Base-by-base conservation (phyloP, 2,888 invertebrate species). In the Nomada goodeniana region DNA sequence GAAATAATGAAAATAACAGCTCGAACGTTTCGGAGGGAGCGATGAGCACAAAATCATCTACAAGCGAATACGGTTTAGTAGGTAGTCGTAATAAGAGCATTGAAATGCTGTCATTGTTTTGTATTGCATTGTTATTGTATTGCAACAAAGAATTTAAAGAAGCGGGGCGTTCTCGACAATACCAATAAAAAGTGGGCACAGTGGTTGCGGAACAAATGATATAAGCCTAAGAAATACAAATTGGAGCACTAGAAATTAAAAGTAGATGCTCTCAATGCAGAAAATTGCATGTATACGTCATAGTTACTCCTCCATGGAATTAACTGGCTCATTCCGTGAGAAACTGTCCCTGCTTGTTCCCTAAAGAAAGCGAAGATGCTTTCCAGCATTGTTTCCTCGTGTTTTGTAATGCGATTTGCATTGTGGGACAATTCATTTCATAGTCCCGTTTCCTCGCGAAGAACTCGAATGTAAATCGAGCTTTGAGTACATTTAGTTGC, bases 311-410 rank as follows among this genome's bases (percentile, higher is more conserved):
- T 71, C 29, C 59, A 15, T 50, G 20, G 57, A 53, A 52, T 52
- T 11, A 74, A 65, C 59, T 47, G 44, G 65, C 52, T 47, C 55
- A 50, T 63, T 63, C 57, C 81, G 81, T 83, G 82, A 61, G 82
- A 83, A 80, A 76, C 81, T 69, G 75, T 80, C 69, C 29, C n/a
- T 44, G 59, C 59, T 9, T 15, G 69, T 55, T 80, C 69, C 72
- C 23, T 75, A 83, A 79, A 74, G 80, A 76, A 76, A 80, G 82
- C 76, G 59, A 78, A 76, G 44, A 72, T 72, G 50, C 80, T 82
- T 86, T 86, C 86, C 82, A 67, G 71, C 72, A 84, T 83, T 76
- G 78, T 81, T 75, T 44, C 55, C 26, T n/a, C 57, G 20, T 42
- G 74, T 80, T 70, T 75, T 74, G 82, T 61, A 80, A 74, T 50